Evolutionary conservation across 2,888 invertebrate species (phyloP).

Genomic region (Pammene aurita): DNA sequence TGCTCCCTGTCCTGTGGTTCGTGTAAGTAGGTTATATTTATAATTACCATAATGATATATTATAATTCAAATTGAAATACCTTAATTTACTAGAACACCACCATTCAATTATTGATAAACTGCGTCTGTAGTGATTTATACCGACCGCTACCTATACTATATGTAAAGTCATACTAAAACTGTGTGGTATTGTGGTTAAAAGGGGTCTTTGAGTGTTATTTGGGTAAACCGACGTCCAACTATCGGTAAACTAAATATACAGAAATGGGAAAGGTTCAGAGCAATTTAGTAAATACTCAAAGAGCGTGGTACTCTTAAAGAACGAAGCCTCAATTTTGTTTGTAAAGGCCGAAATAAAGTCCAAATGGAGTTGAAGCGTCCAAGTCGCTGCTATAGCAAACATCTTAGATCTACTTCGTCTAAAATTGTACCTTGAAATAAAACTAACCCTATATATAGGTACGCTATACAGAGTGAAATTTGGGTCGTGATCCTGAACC

Average conservation of each 20-base stretch:
- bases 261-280: neutral
- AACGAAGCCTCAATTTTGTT: neutral
- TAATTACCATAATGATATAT: too few species aligned
- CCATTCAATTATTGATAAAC: too few species aligned
- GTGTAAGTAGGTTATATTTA: too few species aligned
- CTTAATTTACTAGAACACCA: too few species aligned
- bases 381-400: neutral
- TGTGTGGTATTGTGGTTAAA: conserved; percentile 9
- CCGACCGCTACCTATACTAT: neutral
- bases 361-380: neutral
- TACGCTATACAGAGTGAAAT: neutral
- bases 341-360: neutral
- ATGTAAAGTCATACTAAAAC: neutral
- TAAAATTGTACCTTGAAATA: neutral
- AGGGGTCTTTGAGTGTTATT: conserved; percentile 7
- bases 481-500: too few species aligned
- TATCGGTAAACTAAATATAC: conserved; percentile 12
- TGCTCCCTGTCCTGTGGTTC: too few species aligned
- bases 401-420: neutral
- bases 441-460: neutral
- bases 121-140: neutral
- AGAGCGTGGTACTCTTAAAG: neutral
- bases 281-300: neutral
- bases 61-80: too few species aligned
- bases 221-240: conserved; percentile 1